Evolutionary conservation across 2,888 invertebrate genomes (phyloP).

Genomic region (Mythimna albipuncta): DNA sequence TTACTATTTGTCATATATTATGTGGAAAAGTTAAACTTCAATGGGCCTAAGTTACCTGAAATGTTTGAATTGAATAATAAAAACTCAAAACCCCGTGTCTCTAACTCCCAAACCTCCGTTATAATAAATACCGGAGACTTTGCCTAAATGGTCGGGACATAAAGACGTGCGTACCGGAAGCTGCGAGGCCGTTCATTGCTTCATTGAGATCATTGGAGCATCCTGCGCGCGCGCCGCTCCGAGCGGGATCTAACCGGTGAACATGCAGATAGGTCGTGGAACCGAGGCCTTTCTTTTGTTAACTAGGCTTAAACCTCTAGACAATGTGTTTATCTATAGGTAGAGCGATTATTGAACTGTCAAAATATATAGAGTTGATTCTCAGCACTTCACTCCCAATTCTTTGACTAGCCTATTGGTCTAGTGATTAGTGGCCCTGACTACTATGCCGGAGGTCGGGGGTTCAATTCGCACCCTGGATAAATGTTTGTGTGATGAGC

Average conservation of each 20-base stretch:
- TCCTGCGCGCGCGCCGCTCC: slow-evolving; percentile 72
- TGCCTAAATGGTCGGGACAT: slow-evolving; percentile 46
- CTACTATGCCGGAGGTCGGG: too few species aligned
- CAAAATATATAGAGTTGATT: neutral
- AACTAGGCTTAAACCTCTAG: neutral
- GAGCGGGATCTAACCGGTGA: slow-evolving; percentile 67
- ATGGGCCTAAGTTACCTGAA: too few species aligned
- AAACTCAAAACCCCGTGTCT: slow-evolving; percentile 41
- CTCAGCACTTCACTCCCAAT: too few species aligned
- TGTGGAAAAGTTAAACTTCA: too few species aligned
- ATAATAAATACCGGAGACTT: slow-evolving; percentile 62
- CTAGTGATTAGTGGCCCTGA: too few species aligned
- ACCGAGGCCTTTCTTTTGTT: slow-evolving; percentile 43
- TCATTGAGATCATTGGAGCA: slow-evolving; percentile 82
- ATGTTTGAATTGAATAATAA: too few species aligned
- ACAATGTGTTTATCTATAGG: neutral
- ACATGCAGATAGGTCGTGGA: slow-evolving; percentile 38
- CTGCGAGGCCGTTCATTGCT: slow-evolving; percentile 74
- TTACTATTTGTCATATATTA: too few species aligned
- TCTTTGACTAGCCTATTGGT: too few species aligned
- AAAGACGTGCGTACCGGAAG: slow-evolving; percentile 73
- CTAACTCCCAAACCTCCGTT: slow-evolving; percentile 43
- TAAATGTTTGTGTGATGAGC: too few species aligned
- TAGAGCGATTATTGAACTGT: neutral
- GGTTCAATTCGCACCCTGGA: too few species aligned